Conservation (phyloP, 2,113 vertebrate species). For the Melospiza georgiana region DNA sequence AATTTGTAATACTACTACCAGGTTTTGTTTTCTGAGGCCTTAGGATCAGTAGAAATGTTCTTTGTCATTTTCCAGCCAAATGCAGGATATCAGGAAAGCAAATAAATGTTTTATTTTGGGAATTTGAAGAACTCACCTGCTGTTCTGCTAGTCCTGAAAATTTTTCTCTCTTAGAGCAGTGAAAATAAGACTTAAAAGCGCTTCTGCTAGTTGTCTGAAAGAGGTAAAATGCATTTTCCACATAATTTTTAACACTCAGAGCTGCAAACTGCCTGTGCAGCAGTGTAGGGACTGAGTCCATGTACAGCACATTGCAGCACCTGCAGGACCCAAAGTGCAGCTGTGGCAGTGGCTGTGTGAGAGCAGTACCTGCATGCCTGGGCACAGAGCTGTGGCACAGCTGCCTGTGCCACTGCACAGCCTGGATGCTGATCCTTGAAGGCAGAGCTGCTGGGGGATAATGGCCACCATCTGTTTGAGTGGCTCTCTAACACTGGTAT, state of each 20-base stretch:
- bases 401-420: not conserved
- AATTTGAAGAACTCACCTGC: not conserved
- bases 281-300: not conserved
- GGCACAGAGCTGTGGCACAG: not conserved
- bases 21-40: not conserved
- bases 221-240: not conserved
- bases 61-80: conserved; percentile 34
- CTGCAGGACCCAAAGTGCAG: accelerated
- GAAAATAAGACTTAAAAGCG: not conserved
- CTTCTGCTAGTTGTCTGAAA: not conserved
- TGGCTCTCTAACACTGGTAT: accelerated
- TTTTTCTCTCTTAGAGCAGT: not conserved
- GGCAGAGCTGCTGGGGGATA: not conserved
- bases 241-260: not conserved
- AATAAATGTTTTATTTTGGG: not conserved
- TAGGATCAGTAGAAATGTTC: not conserved
- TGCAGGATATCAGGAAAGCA: conserved; percentile 5
- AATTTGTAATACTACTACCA: not conserved
- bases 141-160: not conserved
- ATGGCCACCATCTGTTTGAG: not conserved
- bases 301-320: not conserved
- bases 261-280: not conserved
- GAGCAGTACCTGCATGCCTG: not conserved
- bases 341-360: not conserved
- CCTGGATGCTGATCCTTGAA: not conserved